Percentiles rank a stretch among this genome's conserved stretches.
Conservation (phyloP, 2,113 vertebrate genomes). For the Nesogale talazaci region DNA sequence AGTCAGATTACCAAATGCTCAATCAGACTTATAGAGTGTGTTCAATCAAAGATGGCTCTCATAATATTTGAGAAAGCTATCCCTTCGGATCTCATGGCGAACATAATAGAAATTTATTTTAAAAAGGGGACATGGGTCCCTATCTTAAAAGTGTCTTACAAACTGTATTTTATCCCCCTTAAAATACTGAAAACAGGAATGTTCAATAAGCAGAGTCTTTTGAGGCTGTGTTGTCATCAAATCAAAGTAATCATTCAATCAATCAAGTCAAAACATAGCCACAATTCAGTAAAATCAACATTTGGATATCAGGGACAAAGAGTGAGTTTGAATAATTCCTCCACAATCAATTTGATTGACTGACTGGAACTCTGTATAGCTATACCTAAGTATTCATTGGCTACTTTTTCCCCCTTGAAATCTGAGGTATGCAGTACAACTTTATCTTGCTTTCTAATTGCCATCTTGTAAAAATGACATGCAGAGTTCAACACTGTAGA, state of each 20-base stretch:
- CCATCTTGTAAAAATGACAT: not conserved
- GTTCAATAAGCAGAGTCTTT: constrained; percentile 35
- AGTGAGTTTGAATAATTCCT: constrained; percentile 52
- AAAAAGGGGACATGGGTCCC: not conserved
- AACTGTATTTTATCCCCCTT: not conserved
- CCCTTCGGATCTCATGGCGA: not conserved
- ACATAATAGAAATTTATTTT: not conserved
- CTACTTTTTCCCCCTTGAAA: not conserved
- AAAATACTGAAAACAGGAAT: constrained; percentile 19
- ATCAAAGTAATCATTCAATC: constrained; percentile 45
- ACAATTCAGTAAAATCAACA: constrained; percentile 59
- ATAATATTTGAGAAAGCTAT: constrained; percentile 33
- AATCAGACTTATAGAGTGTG: not conserved
- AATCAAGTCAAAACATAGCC: constrained; percentile 38
- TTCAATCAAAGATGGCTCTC: not conserved
- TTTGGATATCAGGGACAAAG: constrained; percentile 61
- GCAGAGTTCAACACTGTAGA: not conserved
- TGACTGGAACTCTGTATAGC: not conserved
- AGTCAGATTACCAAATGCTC: not conserved
- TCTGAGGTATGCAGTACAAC: not conserved
- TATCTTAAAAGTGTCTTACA: not conserved
- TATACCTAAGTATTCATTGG: not conserved
- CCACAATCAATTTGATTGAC: constrained; percentile 45
- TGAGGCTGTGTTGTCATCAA: not conserved
- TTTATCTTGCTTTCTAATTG: not conserved